These are phyloP conservation scores for Dromas ardeola DNA, from an alignment of 2,113 vertebrate genomes.

Conservation along the genomic window DNA sequence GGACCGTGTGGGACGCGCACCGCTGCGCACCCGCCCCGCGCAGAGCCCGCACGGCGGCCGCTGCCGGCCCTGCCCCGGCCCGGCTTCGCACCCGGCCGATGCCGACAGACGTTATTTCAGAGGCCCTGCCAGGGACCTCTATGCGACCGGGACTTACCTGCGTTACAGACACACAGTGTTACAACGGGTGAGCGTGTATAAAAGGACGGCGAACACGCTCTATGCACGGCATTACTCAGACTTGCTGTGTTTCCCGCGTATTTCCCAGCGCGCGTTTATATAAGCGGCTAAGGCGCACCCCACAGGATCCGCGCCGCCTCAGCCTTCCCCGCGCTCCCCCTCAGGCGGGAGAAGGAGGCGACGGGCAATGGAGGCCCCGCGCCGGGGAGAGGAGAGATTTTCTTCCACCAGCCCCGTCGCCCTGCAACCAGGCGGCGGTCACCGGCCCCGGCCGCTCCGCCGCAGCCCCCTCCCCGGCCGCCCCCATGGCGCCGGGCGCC, in stretches of 20 bases:
- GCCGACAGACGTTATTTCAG: background rate
- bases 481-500: background rate
- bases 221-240: rapidly evolving
- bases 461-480: background rate
- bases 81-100: background rate
- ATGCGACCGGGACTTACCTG: rapidly evolving
- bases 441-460: background rate
- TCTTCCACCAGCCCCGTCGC: background rate
- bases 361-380: rapidly evolving
- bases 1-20: background rate
- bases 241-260: rapidly evolving
- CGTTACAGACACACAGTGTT: rapidly evolving
- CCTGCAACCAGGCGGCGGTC: background rate
- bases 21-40: background rate
- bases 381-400: rapidly evolving
- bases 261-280: rapidly evolving
- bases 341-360: background rate
- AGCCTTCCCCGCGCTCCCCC: background rate
- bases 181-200: background rate
- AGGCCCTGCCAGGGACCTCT: background rate
- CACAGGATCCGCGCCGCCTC: background rate
- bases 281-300: background rate
- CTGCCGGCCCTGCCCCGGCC: background rate
- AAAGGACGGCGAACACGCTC: rapidly evolving
- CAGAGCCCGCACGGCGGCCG: background rate